These are phyloP conservation scores for Phrixothrix hirtus DNA, from an alignment of 2,888 invertebrate genomes.

Conservation along the genomic window DNA sequence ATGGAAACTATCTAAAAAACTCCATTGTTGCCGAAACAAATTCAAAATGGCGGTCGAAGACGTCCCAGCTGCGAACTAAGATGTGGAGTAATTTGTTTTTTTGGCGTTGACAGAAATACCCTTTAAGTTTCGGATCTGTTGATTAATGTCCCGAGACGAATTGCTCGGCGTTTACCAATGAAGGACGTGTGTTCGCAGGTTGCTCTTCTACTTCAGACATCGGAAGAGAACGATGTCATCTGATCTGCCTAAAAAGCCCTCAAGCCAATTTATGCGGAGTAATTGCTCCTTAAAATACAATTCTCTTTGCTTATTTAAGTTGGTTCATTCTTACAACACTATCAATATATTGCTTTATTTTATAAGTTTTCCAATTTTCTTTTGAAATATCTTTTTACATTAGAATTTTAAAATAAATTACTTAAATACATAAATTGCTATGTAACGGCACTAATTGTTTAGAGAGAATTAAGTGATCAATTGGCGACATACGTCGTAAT, in stretches of 20 bases:
- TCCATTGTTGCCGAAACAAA: constrained; percentile 53
- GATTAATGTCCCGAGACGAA: constrained; percentile 51
- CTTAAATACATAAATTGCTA: too few species aligned
- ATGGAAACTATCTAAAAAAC: constrained; percentile 48
- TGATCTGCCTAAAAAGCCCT: constrained; percentile 23
- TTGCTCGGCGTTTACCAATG: constrained; percentile 46
- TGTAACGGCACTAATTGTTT: too few species aligned
- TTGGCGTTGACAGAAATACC: constrained; percentile 51
- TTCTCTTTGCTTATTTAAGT: too few species aligned
- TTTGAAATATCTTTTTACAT: too few species aligned
- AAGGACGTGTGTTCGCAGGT: constrained; percentile 43
- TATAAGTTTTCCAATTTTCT: too few species aligned
- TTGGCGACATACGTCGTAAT: too few species aligned
- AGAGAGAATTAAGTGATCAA: too few species aligned
- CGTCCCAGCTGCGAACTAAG: constrained; percentile 47
- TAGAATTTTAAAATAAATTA: too few species aligned
- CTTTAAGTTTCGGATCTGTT: constrained; percentile 50
- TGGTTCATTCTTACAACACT: too few species aligned
- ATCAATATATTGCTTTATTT: too few species aligned
- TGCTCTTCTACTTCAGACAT: constrained; percentile 29
- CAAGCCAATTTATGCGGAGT: constrained; percentile 17
- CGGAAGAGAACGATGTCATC: constrained; percentile 35
- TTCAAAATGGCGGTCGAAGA: constrained; percentile 52
- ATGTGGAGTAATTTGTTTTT: constrained; percentile 52
- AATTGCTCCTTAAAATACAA: constrained; percentile 14